Conservation (phyloP, 2,113 vertebrate species). For the Nerophis ophidion region DNA sequence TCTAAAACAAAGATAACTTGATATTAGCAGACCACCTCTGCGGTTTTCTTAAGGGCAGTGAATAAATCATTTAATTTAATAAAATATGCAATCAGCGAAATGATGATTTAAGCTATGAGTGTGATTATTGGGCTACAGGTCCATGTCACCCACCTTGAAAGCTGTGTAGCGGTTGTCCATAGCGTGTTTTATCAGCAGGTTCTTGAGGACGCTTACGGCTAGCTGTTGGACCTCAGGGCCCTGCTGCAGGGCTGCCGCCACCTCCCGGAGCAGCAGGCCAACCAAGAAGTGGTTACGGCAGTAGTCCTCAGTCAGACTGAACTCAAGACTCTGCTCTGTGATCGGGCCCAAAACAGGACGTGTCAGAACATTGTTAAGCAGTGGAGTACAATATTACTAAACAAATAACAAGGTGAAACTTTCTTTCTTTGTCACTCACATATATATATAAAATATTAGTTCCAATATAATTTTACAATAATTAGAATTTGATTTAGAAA, state of each 20-base stretch:
- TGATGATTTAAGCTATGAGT: no score
- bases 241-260: slow-evolving; percentile 82
- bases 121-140: no score
- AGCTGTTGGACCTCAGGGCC: slow-evolving; percentile 82
- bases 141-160: slow-evolving; percentile 43
- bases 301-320: slow-evolving; percentile 90
- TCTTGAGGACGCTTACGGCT: slow-evolving; percentile 86
- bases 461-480: background rate
- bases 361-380: background rate
- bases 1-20: slow-evolving; percentile 67
- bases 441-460: background rate
- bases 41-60: no score
- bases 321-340: slow-evolving; percentile 89
- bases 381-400: background rate
- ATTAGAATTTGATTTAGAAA: background rate
- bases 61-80: background rate
- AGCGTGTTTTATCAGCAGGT: slow-evolving; percentile 91
- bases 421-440: background rate
- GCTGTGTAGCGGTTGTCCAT: slow-evolving; percentile 88
- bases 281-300: slow-evolving; percentile 93
- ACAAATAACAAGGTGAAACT: background rate
- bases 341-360: slow-evolving; percentile 23
- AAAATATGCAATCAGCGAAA: no score
- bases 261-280: slow-evolving; percentile 87
- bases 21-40: no score